phyloP scores from a whole-genome alignment of 2,888 invertebrate genomes.

The Nasonia oneida region DNA sequence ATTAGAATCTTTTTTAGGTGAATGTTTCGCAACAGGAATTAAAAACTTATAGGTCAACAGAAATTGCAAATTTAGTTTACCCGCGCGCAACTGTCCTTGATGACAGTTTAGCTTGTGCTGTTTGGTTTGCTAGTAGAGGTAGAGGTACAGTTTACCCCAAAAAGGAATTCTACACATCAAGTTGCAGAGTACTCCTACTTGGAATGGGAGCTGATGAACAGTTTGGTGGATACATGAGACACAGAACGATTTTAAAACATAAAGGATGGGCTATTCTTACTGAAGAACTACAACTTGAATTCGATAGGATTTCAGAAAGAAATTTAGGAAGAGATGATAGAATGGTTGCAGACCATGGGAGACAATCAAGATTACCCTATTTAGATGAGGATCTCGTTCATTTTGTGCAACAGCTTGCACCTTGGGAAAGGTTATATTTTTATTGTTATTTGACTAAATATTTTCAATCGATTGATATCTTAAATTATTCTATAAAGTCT shows the following conservation, averaged over 20 bases:
- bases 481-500: background rate
- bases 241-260: constrained; percentile 86
- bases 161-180: constrained; percentile 80
- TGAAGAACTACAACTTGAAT: constrained; percentile 85
- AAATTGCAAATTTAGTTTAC: constrained; percentile 89
- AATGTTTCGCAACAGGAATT: constrained; percentile 87
- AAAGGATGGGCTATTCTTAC: constrained; percentile 81
- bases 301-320: constrained; percentile 91
- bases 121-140: constrained; percentile 97
- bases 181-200: constrained; percentile 87
- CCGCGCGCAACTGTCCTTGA: constrained; percentile 94
- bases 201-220: constrained; percentile 99
- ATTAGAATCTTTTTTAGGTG: constrained; percentile 78
- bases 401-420: constrained; percentile 83
- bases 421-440: constrained; percentile 84
- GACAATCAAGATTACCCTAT: constrained; percentile 90
- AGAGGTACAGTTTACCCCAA: constrained; percentile 78
- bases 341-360: constrained; percentile 93
- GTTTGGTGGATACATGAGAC: constrained; percentile 95
- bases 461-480: background rate
- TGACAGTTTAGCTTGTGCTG: constrained; percentile 96
- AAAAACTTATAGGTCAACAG: constrained; percentile 80
- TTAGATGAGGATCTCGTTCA: constrained; percentile 86
- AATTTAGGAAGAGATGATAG: constrained; percentile 98
- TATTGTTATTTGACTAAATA: constrained; percentile 27